A percentile compares a stretch with the other conserved stretches of the same genome.
Evolutionary conservation across 2,888 invertebrate species (phyloP).

Genomic region (Morpho achilles): DNA sequence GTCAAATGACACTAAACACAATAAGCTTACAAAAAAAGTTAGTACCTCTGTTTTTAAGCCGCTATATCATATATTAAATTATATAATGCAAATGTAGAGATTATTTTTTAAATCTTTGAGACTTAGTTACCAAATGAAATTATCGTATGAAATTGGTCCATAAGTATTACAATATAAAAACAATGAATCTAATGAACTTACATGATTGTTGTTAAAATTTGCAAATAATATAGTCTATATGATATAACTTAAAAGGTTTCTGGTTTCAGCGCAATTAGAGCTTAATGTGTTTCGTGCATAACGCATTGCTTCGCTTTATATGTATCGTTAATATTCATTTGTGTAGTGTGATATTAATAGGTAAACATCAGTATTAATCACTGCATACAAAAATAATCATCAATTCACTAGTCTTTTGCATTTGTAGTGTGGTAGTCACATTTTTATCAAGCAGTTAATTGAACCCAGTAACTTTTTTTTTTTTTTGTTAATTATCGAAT

Average conservation of each 20-base stretch:
- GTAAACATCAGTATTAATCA: conserved; percentile 58
- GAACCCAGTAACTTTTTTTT: conserved; percentile 17
- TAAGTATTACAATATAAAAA: too few relatives aligned
- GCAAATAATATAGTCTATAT: too few relatives aligned
- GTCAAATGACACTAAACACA: conserved; percentile 1
- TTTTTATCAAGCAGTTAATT: conserved; percentile 3
- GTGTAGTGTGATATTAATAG: conserved; percentile 36
- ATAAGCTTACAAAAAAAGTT: not conserved
- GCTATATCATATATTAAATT: not conserved
- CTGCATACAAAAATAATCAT: conserved; percentile 39
- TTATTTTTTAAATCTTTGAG: too few relatives aligned
- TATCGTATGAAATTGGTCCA: too few relatives aligned
- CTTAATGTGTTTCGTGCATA: conserved; percentile 2
- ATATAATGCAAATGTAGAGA: not conserved
- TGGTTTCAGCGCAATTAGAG: not conserved
- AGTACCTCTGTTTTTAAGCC: not conserved
- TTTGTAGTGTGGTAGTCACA: conserved; percentile 27
- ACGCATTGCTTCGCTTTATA: not conserved
- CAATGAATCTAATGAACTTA: too few relatives aligned
- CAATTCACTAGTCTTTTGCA: conserved; percentile 41
- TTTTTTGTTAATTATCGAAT: conserved; percentile 11
- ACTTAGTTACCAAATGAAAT: too few relatives aligned
- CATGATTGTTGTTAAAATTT: too few relatives aligned
- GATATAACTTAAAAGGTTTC: too few relatives aligned
- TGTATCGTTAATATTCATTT: conserved; percentile 10